Conservation (phyloP, 2,797 vertebrate genomes). For the Danio jaintianensis region DNA sequence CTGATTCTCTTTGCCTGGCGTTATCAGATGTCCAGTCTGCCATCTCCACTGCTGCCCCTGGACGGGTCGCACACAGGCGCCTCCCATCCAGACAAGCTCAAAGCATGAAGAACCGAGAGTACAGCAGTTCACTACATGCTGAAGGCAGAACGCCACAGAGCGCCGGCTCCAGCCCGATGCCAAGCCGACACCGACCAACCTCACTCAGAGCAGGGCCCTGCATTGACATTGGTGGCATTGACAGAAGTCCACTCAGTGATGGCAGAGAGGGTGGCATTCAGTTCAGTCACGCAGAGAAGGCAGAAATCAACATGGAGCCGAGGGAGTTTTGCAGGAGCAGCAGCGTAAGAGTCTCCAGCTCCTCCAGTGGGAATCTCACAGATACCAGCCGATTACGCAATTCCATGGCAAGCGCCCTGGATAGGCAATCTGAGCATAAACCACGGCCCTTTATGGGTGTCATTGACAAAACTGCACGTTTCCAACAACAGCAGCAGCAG, state of each 20-base stretch:
- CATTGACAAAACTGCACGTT: constrained; percentile 92
- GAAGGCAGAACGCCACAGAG: constrained; percentile 78
- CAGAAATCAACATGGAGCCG: constrained; percentile 70
- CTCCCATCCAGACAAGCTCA: constrained; percentile 76
- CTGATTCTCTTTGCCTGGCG: constrained; percentile 75
- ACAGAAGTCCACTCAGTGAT: constrained; percentile 72
- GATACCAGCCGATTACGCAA: constrained; percentile 73
- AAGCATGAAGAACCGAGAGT: constrained; percentile 90
- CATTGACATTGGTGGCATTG: constrained; percentile 71
- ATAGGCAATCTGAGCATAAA: constrained; percentile 82
- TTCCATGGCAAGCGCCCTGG: constrained; percentile 51
- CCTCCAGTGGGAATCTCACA: constrained; percentile 83
- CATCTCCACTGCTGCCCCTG: neutral
- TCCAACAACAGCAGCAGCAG: constrained; percentile 76
- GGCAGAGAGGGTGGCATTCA: constrained; percentile 65
- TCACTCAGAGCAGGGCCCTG: constrained; percentile 73
- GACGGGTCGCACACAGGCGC: constrained; percentile 52
- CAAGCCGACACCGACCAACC: constrained; percentile 75
- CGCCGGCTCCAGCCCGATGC: constrained; percentile 86
- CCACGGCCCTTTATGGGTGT: constrained; percentile 97
- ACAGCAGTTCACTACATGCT: constrained; percentile 84
- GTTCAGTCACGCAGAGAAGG: constrained; percentile 69
- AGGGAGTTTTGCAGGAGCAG: constrained; percentile 68
- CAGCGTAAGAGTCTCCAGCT: constrained; percentile 82
- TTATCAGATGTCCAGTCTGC: constrained; percentile 51